Conservation (phyloP, 35 echinoderm and acorn worm genomes). For the Strongylocentrotus purpuratus region DNA sequence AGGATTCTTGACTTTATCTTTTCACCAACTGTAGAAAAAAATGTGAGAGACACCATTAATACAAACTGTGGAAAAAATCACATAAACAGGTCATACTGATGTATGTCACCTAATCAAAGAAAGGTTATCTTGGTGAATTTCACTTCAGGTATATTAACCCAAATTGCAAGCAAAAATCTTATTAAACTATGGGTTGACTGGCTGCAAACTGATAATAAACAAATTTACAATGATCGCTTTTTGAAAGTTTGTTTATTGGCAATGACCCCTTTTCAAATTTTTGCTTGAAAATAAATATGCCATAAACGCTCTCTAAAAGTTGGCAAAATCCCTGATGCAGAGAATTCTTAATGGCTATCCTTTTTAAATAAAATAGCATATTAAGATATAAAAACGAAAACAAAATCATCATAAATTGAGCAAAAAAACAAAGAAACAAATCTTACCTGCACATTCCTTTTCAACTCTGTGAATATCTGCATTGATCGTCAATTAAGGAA, state of each 20-base stretch:
- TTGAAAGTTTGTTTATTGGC: too few species aligned
- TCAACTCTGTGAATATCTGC: slow-evolving; percentile 74
- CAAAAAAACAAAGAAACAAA: neutral
- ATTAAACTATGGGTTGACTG: neutral
- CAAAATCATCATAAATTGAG: neutral
- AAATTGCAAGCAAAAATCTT: too few species aligned
- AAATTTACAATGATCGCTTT: neutral
- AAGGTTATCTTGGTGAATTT: neutral
- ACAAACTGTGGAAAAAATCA: neutral
- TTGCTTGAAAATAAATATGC: too few species aligned
- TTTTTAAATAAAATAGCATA: too few species aligned
- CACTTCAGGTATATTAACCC: neutral
- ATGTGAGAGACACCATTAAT: neutral
- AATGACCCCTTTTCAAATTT: too few species aligned
- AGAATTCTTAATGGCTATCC: too few species aligned
- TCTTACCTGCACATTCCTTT: slow-evolving; percentile 72
- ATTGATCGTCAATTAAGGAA: neutral
- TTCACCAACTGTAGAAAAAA: slow-evolving; percentile 75
- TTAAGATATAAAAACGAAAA: too few species aligned
- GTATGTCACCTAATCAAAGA: neutral
- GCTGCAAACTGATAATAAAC: neutral
- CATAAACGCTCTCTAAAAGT: too few species aligned
- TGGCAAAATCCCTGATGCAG: too few species aligned
- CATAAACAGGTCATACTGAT: neutral
- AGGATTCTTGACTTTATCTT: slow-evolving; percentile 78